phyloP scores from a whole-genome alignment of 2,113 vertebrate species.

The Campylomormyrus numenius region DNA sequence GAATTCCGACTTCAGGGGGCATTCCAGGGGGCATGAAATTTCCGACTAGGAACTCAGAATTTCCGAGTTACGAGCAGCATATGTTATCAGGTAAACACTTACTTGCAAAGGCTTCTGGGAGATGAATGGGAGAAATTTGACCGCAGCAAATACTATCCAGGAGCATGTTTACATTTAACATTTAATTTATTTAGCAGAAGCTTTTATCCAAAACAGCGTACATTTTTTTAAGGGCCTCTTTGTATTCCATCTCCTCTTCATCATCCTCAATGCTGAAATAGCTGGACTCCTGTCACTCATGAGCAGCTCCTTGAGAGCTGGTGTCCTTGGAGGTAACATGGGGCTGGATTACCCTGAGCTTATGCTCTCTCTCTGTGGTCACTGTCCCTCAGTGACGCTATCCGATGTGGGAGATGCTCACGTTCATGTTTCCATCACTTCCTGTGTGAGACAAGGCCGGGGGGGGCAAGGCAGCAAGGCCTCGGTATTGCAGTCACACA shows the following conservation, averaged over 20 bases:
- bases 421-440: background rate
- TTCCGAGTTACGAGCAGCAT: background rate
- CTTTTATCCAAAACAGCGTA: background rate
- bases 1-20: background rate
- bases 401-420: background rate
- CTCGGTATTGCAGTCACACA: too few relatives aligned
- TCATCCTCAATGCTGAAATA: background rate
- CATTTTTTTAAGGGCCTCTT: background rate
- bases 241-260: background rate
- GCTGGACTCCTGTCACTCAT: background rate
- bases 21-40: background rate
- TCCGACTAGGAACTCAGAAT: background rate
- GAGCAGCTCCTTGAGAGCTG: background rate
- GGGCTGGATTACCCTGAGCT: background rate
- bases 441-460: background rate
- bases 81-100: background rate
- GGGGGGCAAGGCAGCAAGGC: background rate
- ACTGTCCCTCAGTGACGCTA: background rate
- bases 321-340: background rate
- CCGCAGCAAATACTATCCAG: background rate
- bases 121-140: background rate
- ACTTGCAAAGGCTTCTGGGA: background rate
- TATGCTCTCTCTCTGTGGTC: background rate
- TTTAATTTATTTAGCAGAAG: background rate
- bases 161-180: background rate